Evolutionary conservation across 2,888 invertebrate genomes (phyloP).

Genomic region (Trachelus iudaicus): DNA sequence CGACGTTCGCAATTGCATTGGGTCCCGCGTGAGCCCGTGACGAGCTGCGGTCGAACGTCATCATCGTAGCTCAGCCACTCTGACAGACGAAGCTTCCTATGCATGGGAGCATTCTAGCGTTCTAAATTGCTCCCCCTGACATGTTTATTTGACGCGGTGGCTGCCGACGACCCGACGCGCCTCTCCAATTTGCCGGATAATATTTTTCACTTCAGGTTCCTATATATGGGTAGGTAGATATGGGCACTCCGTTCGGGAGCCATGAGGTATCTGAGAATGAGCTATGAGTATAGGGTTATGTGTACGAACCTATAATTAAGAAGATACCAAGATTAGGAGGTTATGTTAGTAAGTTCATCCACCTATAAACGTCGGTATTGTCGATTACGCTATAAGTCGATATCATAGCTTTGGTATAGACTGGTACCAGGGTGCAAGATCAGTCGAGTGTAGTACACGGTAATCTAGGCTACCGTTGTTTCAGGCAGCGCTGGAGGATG

Average conservation of each 20-base stretch:
- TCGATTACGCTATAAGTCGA: neutral
- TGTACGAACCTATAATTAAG: neutral
- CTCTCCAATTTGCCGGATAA: conserved; percentile 56
- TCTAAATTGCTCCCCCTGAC: conserved; percentile 61
- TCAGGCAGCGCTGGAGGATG: neutral
- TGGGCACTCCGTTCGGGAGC: neutral
- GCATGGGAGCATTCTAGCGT: conserved; percentile 58
- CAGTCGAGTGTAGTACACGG: neutral
- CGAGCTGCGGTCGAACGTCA: conserved; percentile 62
- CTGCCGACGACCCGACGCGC: conserved; percentile 49
- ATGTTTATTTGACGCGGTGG: conserved; percentile 63
- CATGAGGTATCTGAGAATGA: neutral
- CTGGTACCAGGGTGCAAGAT: neutral
- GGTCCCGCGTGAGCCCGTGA: conserved; percentile 40
- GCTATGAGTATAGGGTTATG: neutral
- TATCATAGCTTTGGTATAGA: neutral
- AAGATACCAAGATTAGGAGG: neutral
- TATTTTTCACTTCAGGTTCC: conserved; percentile 34
- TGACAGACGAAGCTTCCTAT: conserved; percentile 58
- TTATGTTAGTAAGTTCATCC: neutral
- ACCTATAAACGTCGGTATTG: neutral
- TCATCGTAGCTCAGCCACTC: conserved; percentile 62
- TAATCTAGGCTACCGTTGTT: neutral
- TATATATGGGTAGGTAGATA: neutral
- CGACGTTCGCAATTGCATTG: conserved; percentile 49